A percentile compares a stretch with the other conserved stretches of the same genome.
phyloP scores from a whole-genome alignment of 1,140 invertebrate genomes.

The Pogonognathellus flavescens region DNA sequence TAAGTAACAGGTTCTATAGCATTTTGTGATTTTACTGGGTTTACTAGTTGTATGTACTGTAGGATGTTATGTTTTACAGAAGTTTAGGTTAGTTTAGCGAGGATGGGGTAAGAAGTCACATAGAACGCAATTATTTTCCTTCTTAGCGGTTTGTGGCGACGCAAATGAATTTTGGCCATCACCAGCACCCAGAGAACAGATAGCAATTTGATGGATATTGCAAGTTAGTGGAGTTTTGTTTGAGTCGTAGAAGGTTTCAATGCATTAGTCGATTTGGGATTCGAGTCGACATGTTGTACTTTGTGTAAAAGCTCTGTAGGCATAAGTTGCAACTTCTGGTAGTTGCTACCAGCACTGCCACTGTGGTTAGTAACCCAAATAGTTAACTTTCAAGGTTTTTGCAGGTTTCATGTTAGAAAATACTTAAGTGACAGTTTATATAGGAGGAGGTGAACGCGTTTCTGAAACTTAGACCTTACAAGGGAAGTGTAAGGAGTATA shows the following conservation, averaged over 20 bases:
- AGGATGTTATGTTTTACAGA: background rate
- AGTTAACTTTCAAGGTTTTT: constrained; percentile 17
- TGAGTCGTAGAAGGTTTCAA: background rate
- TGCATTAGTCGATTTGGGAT: background rate
- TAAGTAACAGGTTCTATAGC: too few species aligned
- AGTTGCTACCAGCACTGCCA: background rate
- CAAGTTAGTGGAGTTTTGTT: background rate
- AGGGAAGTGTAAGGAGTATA: background rate
- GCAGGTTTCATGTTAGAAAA: constrained; percentile 16
- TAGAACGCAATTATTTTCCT: background rate
- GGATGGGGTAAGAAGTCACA: constrained; percentile 25
- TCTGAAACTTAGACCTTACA: background rate
- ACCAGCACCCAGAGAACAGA: background rate
- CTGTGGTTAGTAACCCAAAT: background rate
- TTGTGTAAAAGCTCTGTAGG: background rate
- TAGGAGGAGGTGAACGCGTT: constrained; percentile 5
- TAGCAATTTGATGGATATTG: background rate
- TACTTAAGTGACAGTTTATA: constrained; percentile 10
- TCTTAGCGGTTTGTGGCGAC: constrained; percentile 2
- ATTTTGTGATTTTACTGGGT: background rate
- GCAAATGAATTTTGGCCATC: background rate
- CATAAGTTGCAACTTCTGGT: background rate
- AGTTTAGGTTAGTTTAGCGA: background rate
- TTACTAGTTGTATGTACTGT: too few species aligned
- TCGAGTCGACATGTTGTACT: background rate